These are phyloP conservation scores for Halictus rubicundus DNA, from an alignment of 1,140 invertebrate genomes.

Conservation along the genomic window DNA sequence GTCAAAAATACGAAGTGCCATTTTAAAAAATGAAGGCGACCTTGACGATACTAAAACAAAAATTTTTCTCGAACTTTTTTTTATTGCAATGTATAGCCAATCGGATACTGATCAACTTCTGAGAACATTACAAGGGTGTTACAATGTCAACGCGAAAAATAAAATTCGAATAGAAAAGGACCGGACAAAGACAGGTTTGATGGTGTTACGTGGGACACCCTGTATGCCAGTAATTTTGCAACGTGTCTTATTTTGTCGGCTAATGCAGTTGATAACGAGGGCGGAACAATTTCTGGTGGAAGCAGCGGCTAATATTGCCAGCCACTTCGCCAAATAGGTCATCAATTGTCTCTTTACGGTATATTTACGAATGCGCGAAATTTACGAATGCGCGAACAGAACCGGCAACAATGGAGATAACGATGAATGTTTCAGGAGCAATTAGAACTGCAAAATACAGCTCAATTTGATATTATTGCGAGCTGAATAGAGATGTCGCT, in stretches of 20 bases:
- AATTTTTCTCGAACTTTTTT: too few relatives aligned
- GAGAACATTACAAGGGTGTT: too few relatives aligned
- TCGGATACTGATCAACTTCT: too few relatives aligned
- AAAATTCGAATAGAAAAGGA: too few relatives aligned
- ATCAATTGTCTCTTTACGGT: constrained; percentile 45
- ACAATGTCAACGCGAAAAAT: too few relatives aligned
- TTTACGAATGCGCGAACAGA: constrained; percentile 14
- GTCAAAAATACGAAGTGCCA: too few relatives aligned
- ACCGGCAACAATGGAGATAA: constrained; percentile 8
- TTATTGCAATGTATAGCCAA: too few relatives aligned
- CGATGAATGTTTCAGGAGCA: constrained; percentile 21
- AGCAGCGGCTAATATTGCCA: constrained; percentile 18
- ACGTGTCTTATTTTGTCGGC: neutral
- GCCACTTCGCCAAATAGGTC: constrained; percentile 12
- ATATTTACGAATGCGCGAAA: constrained; percentile 19
- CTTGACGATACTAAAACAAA: too few relatives aligned
- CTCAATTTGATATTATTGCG: constrained; percentile 16
- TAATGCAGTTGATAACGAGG: constrained; percentile 4
- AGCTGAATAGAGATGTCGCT: constrained; percentile 6
- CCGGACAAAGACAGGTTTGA: too few relatives aligned
- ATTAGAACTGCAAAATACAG: constrained; percentile 32
- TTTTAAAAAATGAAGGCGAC: too few relatives aligned
- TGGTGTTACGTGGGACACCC: too few relatives aligned
- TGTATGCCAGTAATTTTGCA: neutral
- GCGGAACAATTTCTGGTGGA: constrained; percentile 20